Evolutionary conservation across 2,888 invertebrate genomes (phyloP), one percentile per base, ranked within the genome.

Genomic region (Lepidonotus clava): DNA sequence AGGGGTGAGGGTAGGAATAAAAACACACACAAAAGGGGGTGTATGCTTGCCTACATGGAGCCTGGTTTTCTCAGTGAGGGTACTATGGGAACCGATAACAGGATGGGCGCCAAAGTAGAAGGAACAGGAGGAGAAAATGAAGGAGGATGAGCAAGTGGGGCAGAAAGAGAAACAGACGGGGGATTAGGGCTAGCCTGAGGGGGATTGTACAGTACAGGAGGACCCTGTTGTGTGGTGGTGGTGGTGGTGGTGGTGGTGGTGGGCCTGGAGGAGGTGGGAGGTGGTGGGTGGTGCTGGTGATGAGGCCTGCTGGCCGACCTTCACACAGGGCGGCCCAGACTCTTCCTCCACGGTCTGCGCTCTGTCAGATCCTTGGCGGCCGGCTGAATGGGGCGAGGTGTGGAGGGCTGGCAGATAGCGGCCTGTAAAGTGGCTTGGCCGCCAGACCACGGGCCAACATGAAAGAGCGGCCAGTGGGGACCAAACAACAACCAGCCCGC

Each of bases 401-500:
- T 71, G 71, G 71, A 36, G 18, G 71, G 36, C 71, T 71, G 71
- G 71, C 71, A 71, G 71, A 71, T 38, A 71, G 71, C 36, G n/a
- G n/a, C n/a, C n/a, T n/a, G n/a, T n/a, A n/a, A n/a, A n/a, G n/a
- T n/a, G 36, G 34, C 11, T 38, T 21, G 71, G 38, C 36, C 21
- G 38, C 36, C 38, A 38, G 71, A 38, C 36, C 11, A 8, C 24
- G 71, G 38, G 71, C 71, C 71, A 71, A 38, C 71, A 21, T 71
- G 71, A 71, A 71, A 38, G 71, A 71, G 71, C 36, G 36, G 71
- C 38, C 36, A 36, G 11, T 11, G 18, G 71, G 71, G 71, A 36
- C 71, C 71, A 38, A 71, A 38, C 71, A 34, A 38, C 38, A 71
- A 14, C 71, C 18, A 18, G 14, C n/a, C n/a, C n/a, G n/a, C n/a